Evolutionary conservation across 2,888 invertebrate genomes (phyloP).

Genomic region (Cantharis flavilabris): DNA sequence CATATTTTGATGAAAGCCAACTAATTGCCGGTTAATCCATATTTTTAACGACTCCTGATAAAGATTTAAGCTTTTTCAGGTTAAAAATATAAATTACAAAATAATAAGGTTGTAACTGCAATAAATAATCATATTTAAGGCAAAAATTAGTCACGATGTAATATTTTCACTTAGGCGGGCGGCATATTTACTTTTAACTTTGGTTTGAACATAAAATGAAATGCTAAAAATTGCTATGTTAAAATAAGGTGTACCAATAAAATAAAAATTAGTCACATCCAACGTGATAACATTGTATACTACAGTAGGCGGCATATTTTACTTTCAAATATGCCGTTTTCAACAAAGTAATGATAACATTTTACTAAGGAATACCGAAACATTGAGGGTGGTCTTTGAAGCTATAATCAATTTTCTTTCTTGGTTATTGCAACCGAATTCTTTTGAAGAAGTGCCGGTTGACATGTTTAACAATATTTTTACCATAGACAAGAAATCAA

Average conservation of each 20-base stretch:
- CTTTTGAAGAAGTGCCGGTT: neutral
- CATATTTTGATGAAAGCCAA: neutral
- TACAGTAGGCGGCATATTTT: neutral
- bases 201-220: neutral
- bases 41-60: neutral
- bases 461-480: conserved; percentile 1
- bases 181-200: neutral
- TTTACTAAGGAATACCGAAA: neutral
- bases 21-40: neutral
- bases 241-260: neutral
- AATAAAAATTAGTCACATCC: neutral
- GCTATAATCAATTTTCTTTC: neutral
- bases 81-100: neutral
- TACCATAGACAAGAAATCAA: neutral
- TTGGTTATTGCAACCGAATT: neutral
- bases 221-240: neutral
- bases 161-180: neutral
- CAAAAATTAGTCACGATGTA: neutral
- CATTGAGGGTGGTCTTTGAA: neutral
- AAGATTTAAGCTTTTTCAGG: neutral
- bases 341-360: neutral
- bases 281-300: neutral
- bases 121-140: neutral
- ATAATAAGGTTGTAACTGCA: neutral
- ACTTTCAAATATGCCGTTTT: neutral